phyloP scores from a whole-genome alignment of 2,888 invertebrate species.

The Synanthedon vespiformis region DNA sequence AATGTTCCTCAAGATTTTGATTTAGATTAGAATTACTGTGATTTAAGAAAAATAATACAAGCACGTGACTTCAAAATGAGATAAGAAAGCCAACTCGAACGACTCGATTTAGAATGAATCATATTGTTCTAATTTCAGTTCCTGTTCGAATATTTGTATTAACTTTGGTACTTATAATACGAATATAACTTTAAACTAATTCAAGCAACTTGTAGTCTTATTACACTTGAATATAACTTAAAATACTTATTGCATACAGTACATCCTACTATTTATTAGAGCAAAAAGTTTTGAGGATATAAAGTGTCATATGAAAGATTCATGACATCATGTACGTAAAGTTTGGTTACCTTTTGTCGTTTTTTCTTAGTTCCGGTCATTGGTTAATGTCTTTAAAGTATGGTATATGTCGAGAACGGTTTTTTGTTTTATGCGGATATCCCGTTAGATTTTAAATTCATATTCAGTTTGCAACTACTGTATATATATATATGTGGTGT shows the following conservation, averaged over 20 bases:
- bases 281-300: not conserved
- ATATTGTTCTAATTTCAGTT: conserved; percentile 2
- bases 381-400: not conserved
- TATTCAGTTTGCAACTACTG: no score
- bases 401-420: not conserved
- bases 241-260: not conserved
- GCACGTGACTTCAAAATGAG: conserved; percentile 1
- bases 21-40: no score
- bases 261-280: not conserved
- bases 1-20: no score
- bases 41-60: no score
- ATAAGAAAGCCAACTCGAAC: conserved; percentile 1
- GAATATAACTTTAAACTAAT: not conserved
- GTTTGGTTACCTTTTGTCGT: no score
- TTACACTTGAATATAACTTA: not conserved
- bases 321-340: no score
- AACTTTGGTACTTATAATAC: not conserved
- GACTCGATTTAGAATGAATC: conserved; percentile 1
- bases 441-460: no score
- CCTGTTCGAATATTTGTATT: not conserved
- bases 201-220: not conserved
- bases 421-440: no score
- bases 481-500: no score
- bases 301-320: not conserved
- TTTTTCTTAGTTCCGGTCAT: no score